Base-by-base conservation (phyloP, 2,888 invertebrate genomes). In the Phortica okadai region DNA sequence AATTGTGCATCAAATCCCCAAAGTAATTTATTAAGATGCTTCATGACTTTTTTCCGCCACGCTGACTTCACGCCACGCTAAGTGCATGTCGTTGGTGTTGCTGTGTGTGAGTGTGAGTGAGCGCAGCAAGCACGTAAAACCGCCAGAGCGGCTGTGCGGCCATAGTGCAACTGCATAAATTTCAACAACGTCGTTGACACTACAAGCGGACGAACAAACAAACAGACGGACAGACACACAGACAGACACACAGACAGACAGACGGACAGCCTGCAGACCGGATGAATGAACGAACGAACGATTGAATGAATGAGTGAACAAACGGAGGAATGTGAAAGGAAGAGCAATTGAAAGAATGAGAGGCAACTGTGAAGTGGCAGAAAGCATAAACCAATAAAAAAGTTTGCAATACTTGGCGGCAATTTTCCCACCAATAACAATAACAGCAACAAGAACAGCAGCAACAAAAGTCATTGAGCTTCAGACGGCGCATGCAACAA, bases 21-120 rank as follows among this genome's bases (percentile, higher is more conserved):
- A 86, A 90, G 90, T 90, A 90, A 90, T 90, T 90, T 89, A 89
- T 90, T 90, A 90, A 90, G 90, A 90, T 89, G 89, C 87, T 88
- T 89, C 86, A 87, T 87, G 89, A 89, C 82, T 87, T 88, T 88
- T 90, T 89, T 84, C 85, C 89, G 87, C 89, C 88, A 85, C 88
- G 90, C 81, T 90, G 88, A 88, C 84, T 90, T 89, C 85, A 87
- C 89, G 87, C 90, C 89, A 88, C 59, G 16, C 41, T 59, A 67
- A 74, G 58, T 67, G 42, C 58, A 73, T 4, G 16, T 10, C 64
- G 16, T 33, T 50, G 74, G 14, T 16, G 54, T 6, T n/a, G n/a
- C n/a, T n/a, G n/a, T n/a, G n/a, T 21, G 21, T 21, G 21, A 21
- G 21, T 21, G 21, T 21, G 21, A 21, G 21, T 21, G 21, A 21